These are phyloP conservation scores for Pseudomyrmex concolor DNA, from an alignment of 1,140 invertebrate species.

Conservation along the genomic window DNA sequence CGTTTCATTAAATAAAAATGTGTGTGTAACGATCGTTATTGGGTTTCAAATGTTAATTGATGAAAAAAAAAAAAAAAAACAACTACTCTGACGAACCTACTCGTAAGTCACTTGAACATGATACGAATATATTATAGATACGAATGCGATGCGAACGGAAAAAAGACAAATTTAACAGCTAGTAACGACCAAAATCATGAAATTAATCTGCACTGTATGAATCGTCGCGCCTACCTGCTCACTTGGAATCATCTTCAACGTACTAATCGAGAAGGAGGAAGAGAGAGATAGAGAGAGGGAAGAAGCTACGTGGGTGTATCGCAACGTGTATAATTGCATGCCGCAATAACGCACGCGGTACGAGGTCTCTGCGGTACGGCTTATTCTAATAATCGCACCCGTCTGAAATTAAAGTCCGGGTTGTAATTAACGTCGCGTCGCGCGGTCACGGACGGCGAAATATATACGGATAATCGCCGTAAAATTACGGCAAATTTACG, in stretches of 20 bases:
- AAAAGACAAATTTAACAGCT: not conserved
- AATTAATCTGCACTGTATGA: conserved; percentile 34
- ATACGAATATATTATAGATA: too few relatives aligned
- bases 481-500: conserved; percentile 67
- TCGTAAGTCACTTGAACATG: not conserved
- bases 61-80: not conserved
- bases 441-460: conserved; percentile 31
- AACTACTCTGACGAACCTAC: not conserved
- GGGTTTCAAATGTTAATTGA: not conserved
- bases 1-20: conserved; percentile 5
- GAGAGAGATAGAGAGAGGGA: too few relatives aligned
- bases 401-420: conserved; percentile 71
- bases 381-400: conserved; percentile 71
- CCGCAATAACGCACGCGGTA: conserved; percentile 65
- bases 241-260: conserved; percentile 21
- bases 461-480: conserved; percentile 70
- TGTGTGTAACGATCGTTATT: not conserved
- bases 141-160: not conserved
- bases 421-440: conserved; percentile 72
- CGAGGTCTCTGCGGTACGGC: conserved; percentile 39
- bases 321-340: conserved; percentile 42
- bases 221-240: conserved; percentile 13
- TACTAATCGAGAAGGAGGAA: too few relatives aligned
- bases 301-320: not conserved
- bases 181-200: not conserved